These are phyloP conservation scores for Darevskia nairensis DNA, from an alignment of 2,797 vertebrate species.

Conservation along the genomic window DNA sequence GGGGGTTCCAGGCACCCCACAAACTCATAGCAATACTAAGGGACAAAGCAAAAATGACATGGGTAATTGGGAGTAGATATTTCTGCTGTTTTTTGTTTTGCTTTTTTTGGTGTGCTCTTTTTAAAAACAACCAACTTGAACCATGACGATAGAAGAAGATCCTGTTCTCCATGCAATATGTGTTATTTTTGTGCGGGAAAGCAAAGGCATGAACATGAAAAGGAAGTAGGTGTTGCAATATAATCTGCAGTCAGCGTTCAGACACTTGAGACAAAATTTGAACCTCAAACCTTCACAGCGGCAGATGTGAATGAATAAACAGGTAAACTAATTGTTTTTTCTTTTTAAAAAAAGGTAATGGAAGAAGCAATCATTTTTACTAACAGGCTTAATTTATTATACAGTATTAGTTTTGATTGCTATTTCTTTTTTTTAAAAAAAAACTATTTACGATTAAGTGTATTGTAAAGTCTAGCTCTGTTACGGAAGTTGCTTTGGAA, in stretches of 20 bases:
- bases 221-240: constrained; percentile 32
- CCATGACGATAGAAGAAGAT: no score
- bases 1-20: no score
- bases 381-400: neutral
- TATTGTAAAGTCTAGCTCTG: neutral
- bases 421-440: neutral
- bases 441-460: neutral
- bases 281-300: neutral
- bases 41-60: no score
- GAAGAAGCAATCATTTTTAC: neutral
- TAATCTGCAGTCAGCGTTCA: neutral
- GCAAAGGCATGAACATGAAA: neutral
- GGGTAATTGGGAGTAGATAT: no score
- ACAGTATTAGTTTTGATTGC: neutral
- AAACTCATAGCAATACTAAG: no score
- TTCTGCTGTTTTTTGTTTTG: no score
- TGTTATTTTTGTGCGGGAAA: neutral
- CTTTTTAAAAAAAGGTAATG: neutral
- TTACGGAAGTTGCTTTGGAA: neutral
- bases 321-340: constrained; percentile 8
- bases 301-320: constrained; percentile 7
- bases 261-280: neutral
- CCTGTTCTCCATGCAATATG: neutral
- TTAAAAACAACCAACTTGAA: no score
- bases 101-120: no score